phyloP scores from a whole-genome alignment of 2,113 vertebrate genomes.

The Hydrolagus affinis region DNA sequence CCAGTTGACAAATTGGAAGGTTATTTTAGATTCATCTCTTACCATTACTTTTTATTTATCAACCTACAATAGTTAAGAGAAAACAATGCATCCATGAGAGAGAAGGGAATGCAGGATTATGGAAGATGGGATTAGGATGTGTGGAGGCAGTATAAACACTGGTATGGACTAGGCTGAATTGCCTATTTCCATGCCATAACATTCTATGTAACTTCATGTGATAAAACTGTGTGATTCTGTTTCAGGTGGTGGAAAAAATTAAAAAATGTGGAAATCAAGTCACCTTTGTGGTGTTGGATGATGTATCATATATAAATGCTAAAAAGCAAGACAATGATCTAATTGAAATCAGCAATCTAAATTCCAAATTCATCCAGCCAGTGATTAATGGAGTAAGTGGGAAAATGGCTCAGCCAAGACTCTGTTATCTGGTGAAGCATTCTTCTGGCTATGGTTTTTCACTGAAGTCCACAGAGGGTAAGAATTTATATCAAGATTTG shows the following conservation, averaged over 20 bases:
- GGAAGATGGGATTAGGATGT: too few relatives aligned
- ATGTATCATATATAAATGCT: constrained; percentile 63
- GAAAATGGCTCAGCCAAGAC: constrained; percentile 53
- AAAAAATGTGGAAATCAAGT: constrained; percentile 63
- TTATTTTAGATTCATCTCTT: too few relatives aligned
- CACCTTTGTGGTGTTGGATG: constrained; percentile 71
- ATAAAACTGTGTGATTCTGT: neutral
- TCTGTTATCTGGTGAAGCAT: constrained; percentile 77
- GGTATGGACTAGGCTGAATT: neutral
- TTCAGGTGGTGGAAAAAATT: constrained; percentile 76
- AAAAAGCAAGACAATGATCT: constrained; percentile 56
- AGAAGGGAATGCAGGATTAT: too few relatives aligned
- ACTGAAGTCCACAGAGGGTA: constrained; percentile 67
- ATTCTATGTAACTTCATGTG: neutral
- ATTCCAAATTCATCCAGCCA: neutral
- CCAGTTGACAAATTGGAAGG: too few relatives aligned
- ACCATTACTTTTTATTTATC: too few relatives aligned
- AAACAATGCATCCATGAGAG: too few relatives aligned
- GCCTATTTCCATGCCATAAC: neutral
- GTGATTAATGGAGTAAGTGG: constrained; percentile 45
- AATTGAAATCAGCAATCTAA: constrained; percentile 41
- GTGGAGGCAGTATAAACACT: neutral
- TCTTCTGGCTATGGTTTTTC: constrained; percentile 71
- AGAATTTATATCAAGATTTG: constrained; percentile 37
- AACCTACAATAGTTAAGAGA: too few relatives aligned